These are phyloP conservation scores for Didymodactylos carnosus DNA, from an alignment of 2,888 invertebrate genomes.

Conservation along the genomic window DNA sequence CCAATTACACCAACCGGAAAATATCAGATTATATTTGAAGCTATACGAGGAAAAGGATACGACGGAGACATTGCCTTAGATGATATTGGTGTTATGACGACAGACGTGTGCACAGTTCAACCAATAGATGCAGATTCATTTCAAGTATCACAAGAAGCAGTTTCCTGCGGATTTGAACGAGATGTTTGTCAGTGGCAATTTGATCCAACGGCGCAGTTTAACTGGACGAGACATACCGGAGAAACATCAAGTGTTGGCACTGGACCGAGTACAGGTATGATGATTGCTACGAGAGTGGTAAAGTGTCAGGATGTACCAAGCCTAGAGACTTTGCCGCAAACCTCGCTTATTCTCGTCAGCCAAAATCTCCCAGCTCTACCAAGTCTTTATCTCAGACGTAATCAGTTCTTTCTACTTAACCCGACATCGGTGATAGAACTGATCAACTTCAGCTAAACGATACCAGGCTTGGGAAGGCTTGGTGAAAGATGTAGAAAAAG, in stretches of 20 bases:
- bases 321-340: too few species aligned
- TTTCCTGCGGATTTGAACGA: constrained; percentile 7
- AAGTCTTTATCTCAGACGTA: too few species aligned
- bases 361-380: too few species aligned
- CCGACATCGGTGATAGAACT: too few species aligned
- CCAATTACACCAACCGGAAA: background rate
- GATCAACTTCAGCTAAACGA: too few species aligned
- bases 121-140: constrained; percentile 4
- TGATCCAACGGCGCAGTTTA: constrained; percentile 3
- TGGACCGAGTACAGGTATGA: background rate
- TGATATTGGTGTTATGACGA: constrained; percentile 3
- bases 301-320: too few species aligned
- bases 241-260: background rate
- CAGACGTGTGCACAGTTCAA: background rate
- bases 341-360: too few species aligned
- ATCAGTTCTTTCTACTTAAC: too few species aligned
- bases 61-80: constrained; percentile 25
- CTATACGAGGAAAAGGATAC: constrained; percentile 20
- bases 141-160: background rate
- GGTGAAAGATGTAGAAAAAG: too few species aligned
- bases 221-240: constrained; percentile 11
- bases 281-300: too few species aligned
- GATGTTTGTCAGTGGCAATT: constrained; percentile 2
- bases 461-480: too few species aligned
- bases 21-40: constrained; percentile 20